These are phyloP conservation scores for Thryonomys swinderianus DNA, from an alignment of 2,113 vertebrate genomes.

Conservation along the genomic window DNA sequence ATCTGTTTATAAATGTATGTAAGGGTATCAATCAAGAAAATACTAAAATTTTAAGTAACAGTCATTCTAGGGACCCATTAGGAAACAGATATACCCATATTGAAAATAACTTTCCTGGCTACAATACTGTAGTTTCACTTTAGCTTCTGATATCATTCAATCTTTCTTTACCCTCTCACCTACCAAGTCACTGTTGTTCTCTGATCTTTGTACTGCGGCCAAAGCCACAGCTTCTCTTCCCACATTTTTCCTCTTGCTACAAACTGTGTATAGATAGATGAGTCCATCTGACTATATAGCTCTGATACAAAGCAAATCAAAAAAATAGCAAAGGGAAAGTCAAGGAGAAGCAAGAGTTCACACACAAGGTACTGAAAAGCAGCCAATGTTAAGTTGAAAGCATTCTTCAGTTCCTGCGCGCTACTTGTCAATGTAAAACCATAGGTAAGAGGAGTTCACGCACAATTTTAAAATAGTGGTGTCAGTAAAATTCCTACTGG, in stretches of 20 bases:
- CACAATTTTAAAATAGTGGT: background rate
- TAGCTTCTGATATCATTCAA: constrained; percentile 28
- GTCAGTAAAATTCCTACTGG: background rate
- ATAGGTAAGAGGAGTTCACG: background rate
- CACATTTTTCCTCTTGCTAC: background rate
- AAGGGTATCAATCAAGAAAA: background rate
- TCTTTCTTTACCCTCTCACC: background rate
- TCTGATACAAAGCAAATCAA: constrained; percentile 49
- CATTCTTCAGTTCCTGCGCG: background rate
- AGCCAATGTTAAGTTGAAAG: constrained; percentile 21
- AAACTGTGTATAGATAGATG: background rate
- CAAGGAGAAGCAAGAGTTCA: constrained; percentile 41
- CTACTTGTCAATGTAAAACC: background rate
- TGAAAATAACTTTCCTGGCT: background rate
- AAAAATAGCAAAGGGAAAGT: constrained; percentile 2
- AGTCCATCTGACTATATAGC: background rate
- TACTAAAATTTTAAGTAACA: background rate
- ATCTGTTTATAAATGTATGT: background rate
- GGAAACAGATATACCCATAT: background rate
- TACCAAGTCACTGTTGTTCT: background rate
- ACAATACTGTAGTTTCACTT: background rate
- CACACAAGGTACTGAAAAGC: background rate
- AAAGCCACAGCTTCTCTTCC: background rate
- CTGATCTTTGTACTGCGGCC: background rate
- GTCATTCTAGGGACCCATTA: background rate